Base-by-base conservation (phyloP, 1,140 invertebrate genomes). In the Forficula auricularia region DNA sequence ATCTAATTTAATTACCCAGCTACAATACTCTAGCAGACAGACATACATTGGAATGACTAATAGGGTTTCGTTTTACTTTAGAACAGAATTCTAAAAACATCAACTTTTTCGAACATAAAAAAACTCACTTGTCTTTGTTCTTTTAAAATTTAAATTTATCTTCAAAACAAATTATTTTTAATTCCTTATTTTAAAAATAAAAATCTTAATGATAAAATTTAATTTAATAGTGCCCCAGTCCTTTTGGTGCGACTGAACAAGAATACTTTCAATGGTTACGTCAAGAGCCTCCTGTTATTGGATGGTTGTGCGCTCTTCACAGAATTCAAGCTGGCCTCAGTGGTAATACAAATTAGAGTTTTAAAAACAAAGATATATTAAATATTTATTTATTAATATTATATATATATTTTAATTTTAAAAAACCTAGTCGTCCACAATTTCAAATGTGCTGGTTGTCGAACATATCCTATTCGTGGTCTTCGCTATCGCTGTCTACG, bases 401-500 rank as follows among this genome's bases (percentile, higher is more conserved):
- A n/a, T n/a, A n/a, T n/a, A n/a, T 36, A 16, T 36, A 36, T 36
- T 36, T 36, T n/a, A 36, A 16, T 36, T 36, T 13, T 36, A 7
- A 7, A n/a, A n/a, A n/a, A n/a, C n/a, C n/a, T 38, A 69, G 69
- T 71, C 42, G 50, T 62, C 27, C 72, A 75, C 50, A 61, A 63
- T 44, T 57, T 72, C 15, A 67, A 65, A 48, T 75, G 73, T 57
- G 62, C 64, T 13, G 61, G 63, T 2, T 75, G 73, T 50, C 66
- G 69, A 54, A 52, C 56, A 33, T 59, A 60, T 22, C 64, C 71
- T 3, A 58, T 75, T 37, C 59, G 62, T 48, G 73, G 73, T 18
- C 57, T 71, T 9, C 57, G 68, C 46, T 85, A 86, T 58, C 70
- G 73, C 27, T 86, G 82, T 58, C 56, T 84, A 45, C 68, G 70